Evolutionary conservation across 2,113 vertebrate species (phyloP).

Genomic region (Anarrhichthys ocellatus): DNA sequence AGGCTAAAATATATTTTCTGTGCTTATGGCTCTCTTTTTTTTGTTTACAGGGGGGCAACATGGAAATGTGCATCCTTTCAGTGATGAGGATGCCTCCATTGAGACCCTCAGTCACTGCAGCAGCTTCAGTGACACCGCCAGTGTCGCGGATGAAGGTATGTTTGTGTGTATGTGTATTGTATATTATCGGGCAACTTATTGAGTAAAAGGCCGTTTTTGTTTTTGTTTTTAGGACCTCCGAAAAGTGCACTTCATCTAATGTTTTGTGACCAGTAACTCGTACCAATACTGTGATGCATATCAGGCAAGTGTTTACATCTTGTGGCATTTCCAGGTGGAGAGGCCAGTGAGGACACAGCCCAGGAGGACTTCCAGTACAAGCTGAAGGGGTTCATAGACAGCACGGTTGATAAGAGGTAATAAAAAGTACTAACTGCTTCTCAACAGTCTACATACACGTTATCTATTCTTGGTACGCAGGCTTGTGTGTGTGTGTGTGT

Average conservation of each 20-base stretch:
- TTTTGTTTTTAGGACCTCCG: neutral
- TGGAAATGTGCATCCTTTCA: conserved; percentile 93
- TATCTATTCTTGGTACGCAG: neutral
- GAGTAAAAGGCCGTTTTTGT: neutral
- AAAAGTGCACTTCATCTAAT: neutral
- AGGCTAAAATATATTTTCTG: neutral
- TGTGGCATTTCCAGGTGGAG: conserved; percentile 83
- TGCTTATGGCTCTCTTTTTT: neutral
- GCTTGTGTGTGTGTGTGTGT: neutral
- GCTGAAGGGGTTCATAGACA: conserved; percentile 95
- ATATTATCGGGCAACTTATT: neutral
- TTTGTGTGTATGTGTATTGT: neutral
- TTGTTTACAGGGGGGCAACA: conserved; percentile 88
- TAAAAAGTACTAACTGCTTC: neutral
- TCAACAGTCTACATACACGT: neutral
- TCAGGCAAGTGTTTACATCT: neutral
- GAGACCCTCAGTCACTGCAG: conserved; percentile 99
- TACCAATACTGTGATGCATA: neutral
- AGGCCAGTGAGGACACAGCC: conserved; percentile 90
- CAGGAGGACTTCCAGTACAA: conserved; percentile 97
- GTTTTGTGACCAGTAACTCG: neutral
- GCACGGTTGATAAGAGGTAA: conserved; percentile 96
- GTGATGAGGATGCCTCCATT: conserved; percentile 96
- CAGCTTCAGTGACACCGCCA: conserved; percentile 93
- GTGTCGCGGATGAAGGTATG: conserved; percentile 93